A percentile compares a stretch with the other conserved stretches of the same genome.
Evolutionary conservation across 2,113 vertebrate species (phyloP).

Genomic region (Trichomycterus rosablanca): DNA sequence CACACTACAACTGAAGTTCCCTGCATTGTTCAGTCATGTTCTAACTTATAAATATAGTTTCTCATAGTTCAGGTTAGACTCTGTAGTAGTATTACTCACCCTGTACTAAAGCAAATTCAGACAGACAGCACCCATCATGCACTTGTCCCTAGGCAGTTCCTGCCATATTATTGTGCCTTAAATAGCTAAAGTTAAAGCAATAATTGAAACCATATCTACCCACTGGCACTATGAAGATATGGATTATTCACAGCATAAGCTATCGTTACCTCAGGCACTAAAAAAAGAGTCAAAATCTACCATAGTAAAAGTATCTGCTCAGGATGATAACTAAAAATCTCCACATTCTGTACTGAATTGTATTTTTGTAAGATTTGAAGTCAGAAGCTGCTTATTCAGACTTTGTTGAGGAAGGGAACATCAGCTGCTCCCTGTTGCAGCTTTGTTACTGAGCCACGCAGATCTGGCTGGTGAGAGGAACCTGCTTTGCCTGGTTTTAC

Average conservation of each 20-base stretch:
- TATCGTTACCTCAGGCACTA: slow-evolving; percentile 9
- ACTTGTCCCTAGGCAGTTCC: slow-evolving; percentile 29
- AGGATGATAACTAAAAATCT: not conserved
- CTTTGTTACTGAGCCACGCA: slow-evolving; percentile 43
- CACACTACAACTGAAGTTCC: too few relatives aligned
- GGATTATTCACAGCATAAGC: slow-evolving; percentile 23
- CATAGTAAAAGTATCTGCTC: too few relatives aligned
- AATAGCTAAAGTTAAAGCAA: slow-evolving; percentile 25
- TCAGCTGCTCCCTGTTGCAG: slow-evolving; percentile 32
- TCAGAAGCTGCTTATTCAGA: too few relatives aligned
- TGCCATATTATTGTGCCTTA: slow-evolving; percentile 36
- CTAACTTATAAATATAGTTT: too few relatives aligned
- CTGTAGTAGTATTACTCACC: too few relatives aligned
- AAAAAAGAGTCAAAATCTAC: not conserved
- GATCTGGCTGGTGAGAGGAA: slow-evolving; percentile 43
- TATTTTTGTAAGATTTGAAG: not conserved
- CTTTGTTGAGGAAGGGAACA: too few relatives aligned
- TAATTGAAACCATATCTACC: slow-evolving; percentile 4
- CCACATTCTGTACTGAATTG: not conserved
- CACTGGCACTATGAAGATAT: slow-evolving; percentile 2
- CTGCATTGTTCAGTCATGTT: too few relatives aligned
- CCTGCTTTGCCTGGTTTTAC: slow-evolving; percentile 55
- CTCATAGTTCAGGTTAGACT: too few relatives aligned
- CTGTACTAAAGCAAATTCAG: slow-evolving; percentile 20
- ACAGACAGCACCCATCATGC: slow-evolving; percentile 10